A percentile compares a stretch with the other conserved stretches of the same genome.
Evolutionary conservation across 2,888 invertebrate genomes (phyloP).

Genomic region (Amblyteles armatorius): DNA sequence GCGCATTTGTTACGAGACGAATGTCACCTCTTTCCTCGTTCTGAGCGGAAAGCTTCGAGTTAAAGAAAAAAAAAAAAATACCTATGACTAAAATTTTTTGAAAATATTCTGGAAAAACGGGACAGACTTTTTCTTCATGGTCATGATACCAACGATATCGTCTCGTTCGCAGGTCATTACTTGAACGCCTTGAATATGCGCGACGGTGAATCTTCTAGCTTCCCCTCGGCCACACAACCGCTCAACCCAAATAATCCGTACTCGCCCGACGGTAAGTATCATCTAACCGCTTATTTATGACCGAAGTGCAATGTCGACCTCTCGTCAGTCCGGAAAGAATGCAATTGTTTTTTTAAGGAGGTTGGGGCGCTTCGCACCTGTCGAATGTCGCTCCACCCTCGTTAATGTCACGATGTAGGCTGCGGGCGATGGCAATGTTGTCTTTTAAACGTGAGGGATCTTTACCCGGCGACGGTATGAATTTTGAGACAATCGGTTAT

Average conservation of each 20-base stretch:
- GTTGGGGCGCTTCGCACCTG: too few relatives aligned
- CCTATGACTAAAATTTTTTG: not conserved
- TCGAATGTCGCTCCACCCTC: too few relatives aligned
- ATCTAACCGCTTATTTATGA: constrained; percentile 45
- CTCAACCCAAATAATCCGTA: constrained; percentile 95
- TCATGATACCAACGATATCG: constrained; percentile 64
- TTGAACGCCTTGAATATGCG: constrained; percentile 86
- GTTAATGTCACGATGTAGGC: too few relatives aligned
- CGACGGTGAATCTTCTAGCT: constrained; percentile 87
- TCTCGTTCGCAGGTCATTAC: constrained; percentile 88
- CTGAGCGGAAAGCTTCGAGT: too few relatives aligned
- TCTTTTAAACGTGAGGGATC: too few relatives aligned
- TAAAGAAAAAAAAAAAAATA: too few relatives aligned
- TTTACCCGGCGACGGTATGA: too few relatives aligned
- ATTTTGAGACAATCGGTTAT: too few relatives aligned
- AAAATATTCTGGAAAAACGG: not conserved
- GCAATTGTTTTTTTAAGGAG: too few relatives aligned
- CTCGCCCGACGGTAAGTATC: constrained; percentile 93
- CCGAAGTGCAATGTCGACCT: not conserved
- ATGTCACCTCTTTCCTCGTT: too few relatives aligned
- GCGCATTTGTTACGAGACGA: too few relatives aligned
- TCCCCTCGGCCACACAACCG: constrained; percentile 92
- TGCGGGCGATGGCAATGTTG: too few relatives aligned
- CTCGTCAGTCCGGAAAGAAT: not conserved
- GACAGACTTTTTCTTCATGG: constrained; percentile 26